Evolutionary conservation across 35 echinoderm and acorn worm genomes (phyloP).

Genomic region (Ophiothrix spiculata): DNA sequence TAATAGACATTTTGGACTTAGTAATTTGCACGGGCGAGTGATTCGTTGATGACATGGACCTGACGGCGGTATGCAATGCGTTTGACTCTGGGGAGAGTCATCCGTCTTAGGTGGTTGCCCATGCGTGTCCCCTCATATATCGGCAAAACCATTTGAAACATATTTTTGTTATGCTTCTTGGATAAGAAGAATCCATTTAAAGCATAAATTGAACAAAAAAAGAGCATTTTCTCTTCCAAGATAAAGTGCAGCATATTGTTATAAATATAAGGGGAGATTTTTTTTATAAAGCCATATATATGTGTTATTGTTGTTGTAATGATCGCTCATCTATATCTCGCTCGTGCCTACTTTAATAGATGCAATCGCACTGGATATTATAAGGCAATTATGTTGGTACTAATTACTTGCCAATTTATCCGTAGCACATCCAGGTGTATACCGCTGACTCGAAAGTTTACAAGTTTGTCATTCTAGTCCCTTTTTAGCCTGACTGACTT

Average conservation of each 20-base stretch:
- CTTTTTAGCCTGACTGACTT: too few species aligned
- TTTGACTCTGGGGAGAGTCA: background rate
- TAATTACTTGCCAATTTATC: too few species aligned
- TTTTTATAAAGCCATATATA: background rate
- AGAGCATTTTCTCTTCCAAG: background rate
- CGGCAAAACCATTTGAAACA: conserved; percentile 7
- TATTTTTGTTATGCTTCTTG: background rate
- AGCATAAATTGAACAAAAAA: background rate
- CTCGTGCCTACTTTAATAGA: too few species aligned
- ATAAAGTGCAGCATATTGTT: background rate
- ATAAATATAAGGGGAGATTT: background rate
- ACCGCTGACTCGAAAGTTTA: too few species aligned
- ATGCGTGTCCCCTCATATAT: background rate
- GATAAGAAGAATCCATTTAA: conserved; percentile 9
- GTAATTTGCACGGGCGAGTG: conserved; percentile 1
- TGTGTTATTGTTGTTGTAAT: background rate
- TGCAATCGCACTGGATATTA: too few species aligned
- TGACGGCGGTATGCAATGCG: background rate
- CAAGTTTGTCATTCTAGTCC: too few species aligned
- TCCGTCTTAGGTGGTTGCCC: background rate
- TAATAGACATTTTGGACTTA: background rate
- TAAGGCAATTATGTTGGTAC: too few species aligned
- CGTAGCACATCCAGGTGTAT: too few species aligned
- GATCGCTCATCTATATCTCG: background rate
- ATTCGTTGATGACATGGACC: background rate